phyloP scores from a whole-genome alignment of 2,113 vertebrate species.

The Stictonetta naevosa region DNA sequence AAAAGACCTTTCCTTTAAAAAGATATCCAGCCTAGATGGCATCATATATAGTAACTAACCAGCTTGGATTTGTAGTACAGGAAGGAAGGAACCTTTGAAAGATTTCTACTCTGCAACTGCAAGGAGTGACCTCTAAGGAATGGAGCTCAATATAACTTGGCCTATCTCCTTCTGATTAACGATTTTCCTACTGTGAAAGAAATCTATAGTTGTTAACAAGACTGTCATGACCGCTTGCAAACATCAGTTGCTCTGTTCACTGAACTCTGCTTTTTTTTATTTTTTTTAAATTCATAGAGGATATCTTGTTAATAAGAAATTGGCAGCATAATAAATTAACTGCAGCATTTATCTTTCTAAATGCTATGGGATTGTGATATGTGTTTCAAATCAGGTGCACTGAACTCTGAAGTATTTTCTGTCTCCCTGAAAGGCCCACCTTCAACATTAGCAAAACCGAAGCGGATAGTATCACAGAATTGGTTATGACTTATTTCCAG shows the following conservation, averaged over 20 bases:
- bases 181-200: background rate
- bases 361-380: background rate
- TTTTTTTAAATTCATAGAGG: background rate
- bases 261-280: background rate
- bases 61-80: background rate
- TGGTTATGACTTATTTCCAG: background rate
- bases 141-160: background rate
- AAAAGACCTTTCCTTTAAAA: background rate
- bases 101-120: background rate
- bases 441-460: background rate
- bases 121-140: background rate
- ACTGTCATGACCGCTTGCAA: background rate
- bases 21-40: background rate
- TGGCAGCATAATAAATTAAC: background rate
- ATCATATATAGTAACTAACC: background rate
- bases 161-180: background rate
- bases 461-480: background rate
- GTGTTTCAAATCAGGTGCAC: background rate
- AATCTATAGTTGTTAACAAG: background rate
- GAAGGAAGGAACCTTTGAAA: background rate
- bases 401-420: background rate
- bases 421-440: background rate
- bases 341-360: background rate
- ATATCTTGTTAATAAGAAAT: background rate
- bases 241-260: slow-evolving; percentile 6